These are phyloP conservation scores for Coenonympha arcania DNA, from an alignment of 2,888 invertebrate genomes.

Conservation along the genomic window DNA sequence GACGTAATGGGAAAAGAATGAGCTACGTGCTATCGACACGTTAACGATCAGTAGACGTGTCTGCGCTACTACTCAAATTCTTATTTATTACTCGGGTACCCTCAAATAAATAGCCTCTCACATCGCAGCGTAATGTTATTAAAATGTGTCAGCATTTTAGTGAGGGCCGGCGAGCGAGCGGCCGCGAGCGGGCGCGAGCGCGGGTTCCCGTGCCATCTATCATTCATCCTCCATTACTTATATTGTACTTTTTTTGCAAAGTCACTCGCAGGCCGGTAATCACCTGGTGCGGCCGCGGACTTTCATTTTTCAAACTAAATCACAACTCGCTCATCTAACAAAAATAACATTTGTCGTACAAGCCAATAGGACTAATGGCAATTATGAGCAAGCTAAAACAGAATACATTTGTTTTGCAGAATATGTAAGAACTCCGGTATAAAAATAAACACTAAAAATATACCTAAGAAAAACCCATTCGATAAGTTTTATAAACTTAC, in stretches of 20 bases:
- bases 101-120: conserved; percentile 70
- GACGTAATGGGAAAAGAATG: conserved; percentile 57
- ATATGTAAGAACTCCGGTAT: background rate
- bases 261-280: conserved; percentile 73
- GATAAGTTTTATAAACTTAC: too few species aligned
- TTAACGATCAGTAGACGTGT: conserved; percentile 62
- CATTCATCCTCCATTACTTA: conserved; percentile 75
- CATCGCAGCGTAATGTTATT: conserved; percentile 70
- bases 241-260: conserved; percentile 74
- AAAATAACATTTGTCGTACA: conserved; percentile 73
- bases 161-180: conserved; percentile 43
- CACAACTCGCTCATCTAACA: conserved; percentile 71
- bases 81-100: conserved; percentile 66
- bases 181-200: conserved; percentile 40
- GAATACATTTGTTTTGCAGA: conserved; percentile 33
- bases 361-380: conserved; percentile 69
- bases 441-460: background rate
- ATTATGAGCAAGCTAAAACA: conserved; percentile 60
- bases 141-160: conserved; percentile 74
- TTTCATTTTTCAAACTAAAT: conserved; percentile 73
- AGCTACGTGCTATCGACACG: conserved; percentile 55
- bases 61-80: conserved; percentile 61
- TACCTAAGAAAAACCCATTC: background rate
- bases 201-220: conserved; percentile 62
- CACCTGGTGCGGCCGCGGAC: conserved; percentile 70